phyloP scores from a whole-genome alignment of 2,888 invertebrate genomes.

The Parochlus steinenii region DNA sequence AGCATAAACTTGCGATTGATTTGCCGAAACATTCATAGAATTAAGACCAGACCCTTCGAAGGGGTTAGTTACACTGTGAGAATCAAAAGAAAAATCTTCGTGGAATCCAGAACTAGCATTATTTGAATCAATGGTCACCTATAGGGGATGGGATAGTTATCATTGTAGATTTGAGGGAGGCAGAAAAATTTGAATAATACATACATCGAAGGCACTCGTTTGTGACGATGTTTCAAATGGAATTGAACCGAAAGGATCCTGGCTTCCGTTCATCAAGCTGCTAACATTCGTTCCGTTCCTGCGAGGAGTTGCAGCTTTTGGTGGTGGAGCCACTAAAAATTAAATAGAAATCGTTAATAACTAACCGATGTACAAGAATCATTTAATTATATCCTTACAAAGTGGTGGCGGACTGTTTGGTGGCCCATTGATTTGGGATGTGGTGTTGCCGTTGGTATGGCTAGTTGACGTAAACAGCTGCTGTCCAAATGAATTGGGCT shows the following conservation, averaged over 20 bases:
- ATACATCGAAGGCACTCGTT: constrained; percentile 26
- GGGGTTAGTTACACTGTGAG: no score
- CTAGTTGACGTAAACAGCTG: constrained; percentile 28
- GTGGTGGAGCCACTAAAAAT: constrained; percentile 73
- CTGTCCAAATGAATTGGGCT: constrained; percentile 29
- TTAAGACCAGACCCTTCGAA: no score
- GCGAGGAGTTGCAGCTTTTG: constrained; percentile 51
- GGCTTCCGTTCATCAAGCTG: constrained; percentile 33
- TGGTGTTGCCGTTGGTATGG: constrained; percentile 19
- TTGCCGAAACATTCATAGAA: no score
- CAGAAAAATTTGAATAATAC: no score
- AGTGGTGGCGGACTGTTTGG: constrained; percentile 43
- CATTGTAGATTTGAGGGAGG: no score
- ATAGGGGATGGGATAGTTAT: no score
- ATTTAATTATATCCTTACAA: constrained; percentile 34
- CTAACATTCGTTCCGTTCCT: constrained; percentile 25
- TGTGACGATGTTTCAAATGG: constrained; percentile 39
- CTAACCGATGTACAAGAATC: no score
- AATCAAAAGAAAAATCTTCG: background rate
- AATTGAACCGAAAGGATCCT: constrained; percentile 65
- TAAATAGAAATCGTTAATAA: constrained; percentile 10
- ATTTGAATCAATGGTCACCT: no score
- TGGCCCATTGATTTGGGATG: constrained; percentile 21
- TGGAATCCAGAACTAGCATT: background rate
- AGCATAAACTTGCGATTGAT: no score